Base-by-base conservation (phyloP, 1,140 invertebrate species). In the Cardiocondyla obscurior region DNA sequence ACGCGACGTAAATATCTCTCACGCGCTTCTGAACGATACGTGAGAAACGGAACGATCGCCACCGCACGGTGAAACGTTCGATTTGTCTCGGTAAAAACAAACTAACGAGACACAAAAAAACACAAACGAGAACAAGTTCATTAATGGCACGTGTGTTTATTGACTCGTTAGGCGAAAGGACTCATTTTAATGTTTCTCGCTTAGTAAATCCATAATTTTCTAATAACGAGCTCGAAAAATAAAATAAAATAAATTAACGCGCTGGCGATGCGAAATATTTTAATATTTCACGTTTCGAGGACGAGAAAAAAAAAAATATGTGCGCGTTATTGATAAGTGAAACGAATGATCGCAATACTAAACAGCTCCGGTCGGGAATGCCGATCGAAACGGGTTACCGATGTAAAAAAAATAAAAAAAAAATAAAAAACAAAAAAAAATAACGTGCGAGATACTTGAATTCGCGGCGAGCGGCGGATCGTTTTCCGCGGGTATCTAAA, bases 81-180 rank as follows among this genome's bases (percentile, higher is more conserved):
- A 77, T 77, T 65, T 51, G 46, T 10, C n/a, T n/a, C n/a, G n/a
- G n/a, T n/a, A n/a, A n/a, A n/a, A n/a, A 65, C 60, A 39, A 67
- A 16, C n/a, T 39, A 33, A 5, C 42, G 8, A 64, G 10, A 10
- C 46, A 36, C 33, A 53, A 51, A 36, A 49, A 49, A 67, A 39
- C 2, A 39, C n/a, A 39, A 19, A 73, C 19, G 25, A 12, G 14
- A 33, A 49, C 2, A 2, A 33, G 0, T 10, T 49, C 33, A 44
- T 77, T 36, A 46, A 39, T 39, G 1, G 1, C n/a, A 33, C 7
- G 12, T 0, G 3, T 22, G 36, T n/a, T 77, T n/a, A 65, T 65
- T 39, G n/a, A 76, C 51, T 36, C 12, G 4, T 51, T 30, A 8
- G 10, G 25, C 19, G 5, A 25, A 51, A 7, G n/a, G 10, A 22